These are phyloP conservation scores for Thamnophis sirtalis DNA, from an alignment of 2,113 vertebrate genomes.

Conservation along the genomic window DNA sequence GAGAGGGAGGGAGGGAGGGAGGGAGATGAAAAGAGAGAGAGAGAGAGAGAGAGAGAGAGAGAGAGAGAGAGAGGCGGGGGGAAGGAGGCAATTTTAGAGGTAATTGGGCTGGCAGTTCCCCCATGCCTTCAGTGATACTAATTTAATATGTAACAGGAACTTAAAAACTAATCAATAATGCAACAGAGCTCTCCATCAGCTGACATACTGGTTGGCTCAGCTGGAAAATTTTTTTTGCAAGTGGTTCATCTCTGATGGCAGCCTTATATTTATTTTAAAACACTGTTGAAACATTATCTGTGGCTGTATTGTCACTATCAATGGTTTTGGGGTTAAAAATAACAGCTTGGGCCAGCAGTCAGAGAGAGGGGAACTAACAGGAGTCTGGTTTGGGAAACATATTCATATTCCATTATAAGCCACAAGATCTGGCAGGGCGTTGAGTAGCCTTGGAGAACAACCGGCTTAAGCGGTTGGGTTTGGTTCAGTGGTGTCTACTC, in stretches of 20 bases:
- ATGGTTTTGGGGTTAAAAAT: conserved; percentile 64
- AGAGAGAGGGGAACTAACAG: conserved; percentile 55
- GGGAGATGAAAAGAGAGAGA: too few relatives aligned
- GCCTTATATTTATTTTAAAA: conserved; percentile 73
- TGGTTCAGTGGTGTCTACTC: not conserved
- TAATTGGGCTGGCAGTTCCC: conserved; percentile 61
- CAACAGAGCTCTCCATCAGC: conserved; percentile 61
- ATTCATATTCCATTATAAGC: conserved; percentile 72
- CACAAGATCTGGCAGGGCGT: conserved; percentile 60
- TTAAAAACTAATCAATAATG: conserved; percentile 76
- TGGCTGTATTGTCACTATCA: conserved; percentile 70
- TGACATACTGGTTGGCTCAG: conserved; percentile 56
- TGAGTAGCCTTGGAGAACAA: conserved; percentile 27
- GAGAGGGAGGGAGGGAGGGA: too few relatives aligned
- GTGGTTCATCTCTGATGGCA: conserved; percentile 56
- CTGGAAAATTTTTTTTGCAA: conserved; percentile 46
- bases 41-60: too few relatives aligned
- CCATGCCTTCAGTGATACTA: conserved; percentile 57
- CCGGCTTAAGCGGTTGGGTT: not conserved
- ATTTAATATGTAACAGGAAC: conserved; percentile 71
- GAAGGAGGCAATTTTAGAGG: conserved; percentile 49
- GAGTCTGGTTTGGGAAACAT: conserved; percentile 44
- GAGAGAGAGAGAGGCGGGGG: too few relatives aligned
- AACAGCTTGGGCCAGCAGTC: conserved; percentile 27
- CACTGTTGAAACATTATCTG: conserved; percentile 63